Percentiles rank a stretch among this genome's conserved stretches.
phyloP scores from a whole-genome alignment of 2,113 vertebrate species.

The Aptenodytes patagonicus region DNA sequence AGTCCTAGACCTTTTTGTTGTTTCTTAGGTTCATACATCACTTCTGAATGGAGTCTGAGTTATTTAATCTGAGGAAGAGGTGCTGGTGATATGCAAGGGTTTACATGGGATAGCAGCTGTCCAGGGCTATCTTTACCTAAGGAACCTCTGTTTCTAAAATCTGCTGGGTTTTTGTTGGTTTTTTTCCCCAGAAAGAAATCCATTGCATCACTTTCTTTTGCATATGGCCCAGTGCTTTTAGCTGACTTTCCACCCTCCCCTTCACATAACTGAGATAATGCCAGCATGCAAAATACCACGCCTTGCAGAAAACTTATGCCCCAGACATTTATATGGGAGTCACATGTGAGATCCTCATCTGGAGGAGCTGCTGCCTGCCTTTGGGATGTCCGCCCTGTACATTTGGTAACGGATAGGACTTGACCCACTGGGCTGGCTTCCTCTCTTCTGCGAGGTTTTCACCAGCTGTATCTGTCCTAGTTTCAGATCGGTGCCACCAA shows the following conservation, averaged over 20 bases:
- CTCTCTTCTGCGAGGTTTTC: neutral
- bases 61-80: neutral
- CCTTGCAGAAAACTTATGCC: neutral
- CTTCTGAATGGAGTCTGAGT: neutral
- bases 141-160: neutral
- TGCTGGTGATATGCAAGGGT: neutral
- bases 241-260: neutral
- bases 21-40: neutral
- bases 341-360: neutral
- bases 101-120: neutral
- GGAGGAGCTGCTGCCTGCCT: neutral
- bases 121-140: neutral
- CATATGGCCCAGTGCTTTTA: neutral
- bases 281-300: neutral
- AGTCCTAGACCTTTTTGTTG: neutral
- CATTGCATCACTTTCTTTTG: neutral
- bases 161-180: neutral
- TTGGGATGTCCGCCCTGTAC: neutral
- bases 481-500: neutral
- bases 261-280: neutral
- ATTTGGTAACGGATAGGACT: neutral
- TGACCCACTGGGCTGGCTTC: neutral
- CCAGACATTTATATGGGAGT: neutral
- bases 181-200: neutral
- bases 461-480: neutral